Base-by-base conservation (phyloP, 2,113 vertebrate species). In the Odontophorus gujanensis region DNA sequence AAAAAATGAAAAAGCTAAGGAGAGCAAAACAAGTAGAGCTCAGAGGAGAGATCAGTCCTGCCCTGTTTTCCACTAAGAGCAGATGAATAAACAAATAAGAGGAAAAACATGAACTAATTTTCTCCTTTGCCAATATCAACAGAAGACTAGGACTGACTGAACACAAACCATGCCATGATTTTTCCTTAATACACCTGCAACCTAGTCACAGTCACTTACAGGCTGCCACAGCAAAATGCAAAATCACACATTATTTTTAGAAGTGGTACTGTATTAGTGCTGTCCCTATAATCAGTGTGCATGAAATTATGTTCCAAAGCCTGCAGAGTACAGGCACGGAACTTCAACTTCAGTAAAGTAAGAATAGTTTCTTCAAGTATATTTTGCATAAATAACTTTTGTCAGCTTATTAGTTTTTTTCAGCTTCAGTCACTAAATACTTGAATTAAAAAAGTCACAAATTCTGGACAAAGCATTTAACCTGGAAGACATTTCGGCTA, bases 271-370 rank as follows among this genome's bases (percentile, higher is more conserved):
- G 0, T 4, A 24, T 59, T 32, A 51, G 30, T 1, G 3, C 36
- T 43, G 58, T 66, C 28, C 2, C 1, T 12, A 62, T 42, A 9
- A 61, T 14, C 34, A 13, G 13, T 11, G 1, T 11, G 8, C 40
- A 4, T 0, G 2, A 2, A 61, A 6, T 6, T 47, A 10, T 3
- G 26, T 40, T 32, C 1, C 6, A 7, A 26, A 16, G 51, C 3
- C 38, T 5, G 3, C 13, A 50, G 43, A 65, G 40, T 1, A 19
- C 15, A 50, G 38, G 2, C 36, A 55, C n/a, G 20, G 53, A 22
- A 63, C 25, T 38, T 0, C 1, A 36, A 15, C 30, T 45, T 62
- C 5, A 43, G 14, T 5, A 42, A 81, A 69, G 14, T 1, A 36
- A 48, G 24, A 36, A 2, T 16, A 9, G 0, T 25, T 66, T 25